Evolutionary conservation across 92 coral and sea anemone genomes (phyloP), one percentile per base, ranked within the genome.

Genomic region (Chrysogorgia sp.): DNA sequence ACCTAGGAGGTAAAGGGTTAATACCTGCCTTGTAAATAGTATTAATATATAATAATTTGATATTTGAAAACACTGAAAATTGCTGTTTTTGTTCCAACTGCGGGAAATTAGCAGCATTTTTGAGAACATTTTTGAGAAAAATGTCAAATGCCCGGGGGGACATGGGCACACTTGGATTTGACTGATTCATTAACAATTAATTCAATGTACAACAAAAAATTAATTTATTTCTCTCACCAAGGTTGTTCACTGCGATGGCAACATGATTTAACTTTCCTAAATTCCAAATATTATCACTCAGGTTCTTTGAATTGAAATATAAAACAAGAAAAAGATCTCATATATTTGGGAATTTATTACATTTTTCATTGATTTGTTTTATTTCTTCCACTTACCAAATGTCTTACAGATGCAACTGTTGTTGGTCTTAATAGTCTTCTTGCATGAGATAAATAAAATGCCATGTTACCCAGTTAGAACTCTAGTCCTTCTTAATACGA

Each of bases 191-290:
- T n/a, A n/a, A n/a, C n/a, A n/a, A n/a, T n/a, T n/a, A n/a, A n/a
- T n/a, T n/a, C n/a, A n/a, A n/a, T n/a, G n/a, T n/a, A n/a, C 20
- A 15, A 15, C 29, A 2, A 26, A 19, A 15, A 47, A 26, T 48
- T 31, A 10, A 33, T 31, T 22, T 10, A 17, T 4, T 40, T 1
- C 31, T 40, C 37, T 26, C 85, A 93, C 98, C 97, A 60, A 93
- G 75, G 83, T 91, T 92, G 21, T 92, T 96, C 29, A 93, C 97
- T 22, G 98, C 98, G 88, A 93, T 93, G 43, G 98, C 98, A 63
- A 93, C 98, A 85, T 93, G 98, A 84, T 93, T 93, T 45, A 93
- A 85, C 82, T 83, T 93, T 7, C 98, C 98, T 56, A 93, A 74
- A 23, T 85, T 88, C 98, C 98, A 93, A 30, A 93, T 53, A 79